Evolutionary conservation across 2,113 vertebrate genomes (phyloP).

Genomic region (Chionomys nivalis): DNA sequence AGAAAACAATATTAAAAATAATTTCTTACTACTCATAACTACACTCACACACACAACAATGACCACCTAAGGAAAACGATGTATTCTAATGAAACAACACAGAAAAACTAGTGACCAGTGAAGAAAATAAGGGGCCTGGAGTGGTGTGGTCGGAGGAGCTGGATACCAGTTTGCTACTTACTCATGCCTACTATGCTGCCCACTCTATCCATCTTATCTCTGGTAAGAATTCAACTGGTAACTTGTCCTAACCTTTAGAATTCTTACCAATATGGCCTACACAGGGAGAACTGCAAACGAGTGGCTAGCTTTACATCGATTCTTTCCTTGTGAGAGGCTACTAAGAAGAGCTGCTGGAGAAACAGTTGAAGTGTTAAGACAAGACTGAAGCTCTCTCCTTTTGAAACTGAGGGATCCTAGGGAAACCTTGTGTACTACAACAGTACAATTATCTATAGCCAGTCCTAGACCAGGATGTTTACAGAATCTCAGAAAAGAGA

Average conservation of each 20-base stretch:
- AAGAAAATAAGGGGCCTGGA: not conserved
- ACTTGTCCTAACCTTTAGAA: not conserved
- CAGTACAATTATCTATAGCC: not conserved
- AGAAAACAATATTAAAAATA: constrained; percentile 20
- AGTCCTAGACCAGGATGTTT: not conserved
- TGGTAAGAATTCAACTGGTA: not conserved
- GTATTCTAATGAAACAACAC: not conserved
- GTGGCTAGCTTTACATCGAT: not conserved
- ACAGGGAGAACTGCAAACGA: not conserved
- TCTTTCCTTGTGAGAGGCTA: not conserved
- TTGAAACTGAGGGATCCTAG: not conserved
- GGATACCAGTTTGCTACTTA: not conserved
- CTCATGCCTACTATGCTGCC: not conserved
- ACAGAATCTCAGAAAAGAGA: constrained; percentile 13
- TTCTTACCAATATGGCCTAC: not conserved
- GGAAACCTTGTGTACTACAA: not conserved
- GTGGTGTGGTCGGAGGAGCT: not conserved
- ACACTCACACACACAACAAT: not conserved
- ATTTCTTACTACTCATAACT: fast-evolving
- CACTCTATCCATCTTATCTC: not conserved
- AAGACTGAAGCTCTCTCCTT: not conserved
- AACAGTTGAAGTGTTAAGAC: not conserved
- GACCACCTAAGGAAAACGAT: not conserved
- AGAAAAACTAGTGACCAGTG: not conserved
- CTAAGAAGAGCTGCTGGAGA: not conserved